Evolutionary conservation across 2,888 invertebrate genomes (phyloP), one percentile per base, ranked within the genome.

Genomic region (Noctua janthina): DNA sequence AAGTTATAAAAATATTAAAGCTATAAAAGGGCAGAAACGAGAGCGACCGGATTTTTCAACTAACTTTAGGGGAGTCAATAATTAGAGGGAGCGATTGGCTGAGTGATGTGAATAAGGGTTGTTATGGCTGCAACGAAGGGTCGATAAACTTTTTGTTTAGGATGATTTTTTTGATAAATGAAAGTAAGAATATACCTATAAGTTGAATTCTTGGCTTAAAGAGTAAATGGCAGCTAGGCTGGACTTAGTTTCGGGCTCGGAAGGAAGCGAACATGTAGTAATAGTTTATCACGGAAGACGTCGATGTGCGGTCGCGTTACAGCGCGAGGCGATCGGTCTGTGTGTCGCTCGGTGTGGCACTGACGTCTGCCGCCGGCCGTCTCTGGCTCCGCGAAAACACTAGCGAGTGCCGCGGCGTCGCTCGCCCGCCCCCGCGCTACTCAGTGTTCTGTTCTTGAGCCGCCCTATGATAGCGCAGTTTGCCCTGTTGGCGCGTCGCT

Each of bases 1-100:
- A 84, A 90, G 91, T 94, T 94, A 94, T 94, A 95, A 95, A 95
- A 96, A 95, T 94, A 95, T 93, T 93, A 91, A 91, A 93, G 93
- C 92, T 92, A 93, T 94, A 94, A 94, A 94, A 95, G 93, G 92
- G 93, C 92, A 90, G 93, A 93, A 93, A 93, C 87, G 93, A 93
- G 94, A 94, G 92, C 92, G 92, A 92, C 92, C 89, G 85, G 76
- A 82, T 86, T 90, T 90, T 89, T 94, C 92, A 93, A 94, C 93
- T 93, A 95, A 96, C 93, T 96, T 96, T 95, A 95, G 96, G 96
- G 96, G 96, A 96, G 95, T 95, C 94, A 95, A 96, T 96, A 96
- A 96, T 96, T 96, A 95, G 95, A 96, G 96, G 96, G 96, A 95
- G 95, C 95, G 95, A 95, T 94, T 92, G 93, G 92, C 92, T 92